These are phyloP conservation scores for Shargacucullia verbasci DNA, from an alignment of 2,888 invertebrate species.

Conservation along the genomic window DNA sequence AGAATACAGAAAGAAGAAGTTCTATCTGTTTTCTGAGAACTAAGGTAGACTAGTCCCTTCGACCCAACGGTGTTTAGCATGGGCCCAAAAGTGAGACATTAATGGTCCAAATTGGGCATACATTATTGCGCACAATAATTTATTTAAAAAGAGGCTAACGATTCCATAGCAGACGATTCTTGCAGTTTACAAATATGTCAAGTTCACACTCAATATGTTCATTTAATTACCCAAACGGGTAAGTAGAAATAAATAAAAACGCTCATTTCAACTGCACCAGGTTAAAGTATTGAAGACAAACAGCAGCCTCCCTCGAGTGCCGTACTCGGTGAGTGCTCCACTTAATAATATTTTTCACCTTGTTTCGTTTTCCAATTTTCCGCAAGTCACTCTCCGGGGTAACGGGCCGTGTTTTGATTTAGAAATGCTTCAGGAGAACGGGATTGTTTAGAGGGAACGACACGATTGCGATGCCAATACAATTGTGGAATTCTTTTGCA, in stretches of 20 bases:
- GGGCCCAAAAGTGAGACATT: too few relatives aligned
- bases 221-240: constrained; percentile 24
- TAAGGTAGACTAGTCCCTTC: too few relatives aligned
- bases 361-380: constrained; percentile 89
- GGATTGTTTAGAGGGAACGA: constrained; percentile 56
- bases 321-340: constrained; percentile 72
- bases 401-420: constrained; percentile 87
- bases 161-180: too few relatives aligned
- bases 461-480: constrained; percentile 45
- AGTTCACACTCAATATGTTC: constrained; percentile 8
- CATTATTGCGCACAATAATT: too few relatives aligned
- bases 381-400: constrained; percentile 88
- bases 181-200: too few relatives aligned
- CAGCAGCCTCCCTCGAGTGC: constrained; percentile 51
- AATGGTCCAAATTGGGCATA: too few relatives aligned
- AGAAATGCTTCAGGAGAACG: constrained; percentile 73
- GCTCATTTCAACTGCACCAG: constrained; percentile 45
- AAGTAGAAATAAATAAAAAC: constrained; percentile 38
- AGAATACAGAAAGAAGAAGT: too few relatives aligned
- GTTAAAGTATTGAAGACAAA: constrained; percentile 53
- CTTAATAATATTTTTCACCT: constrained; percentile 89
- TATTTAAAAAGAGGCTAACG: too few relatives aligned
- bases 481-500: too few relatives aligned
- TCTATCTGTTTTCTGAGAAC: too few relatives aligned
- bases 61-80: too few relatives aligned